Conservation (phyloP, 2,888 invertebrate species). For the Pachydiplax longipennis region DNA sequence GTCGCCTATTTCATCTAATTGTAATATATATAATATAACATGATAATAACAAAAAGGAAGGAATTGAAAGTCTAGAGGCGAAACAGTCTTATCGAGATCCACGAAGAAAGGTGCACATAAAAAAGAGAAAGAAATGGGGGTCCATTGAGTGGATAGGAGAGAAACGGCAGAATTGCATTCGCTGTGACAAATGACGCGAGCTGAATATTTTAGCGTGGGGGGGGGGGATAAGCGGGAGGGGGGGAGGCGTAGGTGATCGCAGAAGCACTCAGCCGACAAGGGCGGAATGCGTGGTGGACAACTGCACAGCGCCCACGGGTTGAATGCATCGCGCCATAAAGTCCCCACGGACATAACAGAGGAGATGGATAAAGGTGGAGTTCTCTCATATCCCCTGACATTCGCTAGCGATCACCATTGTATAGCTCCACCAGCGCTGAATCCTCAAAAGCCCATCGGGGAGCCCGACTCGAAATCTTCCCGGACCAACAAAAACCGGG, state of each 20-base stretch:
- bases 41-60: too few species aligned
- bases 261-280: background rate
- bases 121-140: constrained; percentile 13
- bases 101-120: constrained; percentile 2
- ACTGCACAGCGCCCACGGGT: background rate
- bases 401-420: background rate
- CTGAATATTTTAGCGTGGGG: constrained; percentile 18
- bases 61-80: too few species aligned
- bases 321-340: constrained; percentile 20
- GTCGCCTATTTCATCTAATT: too few species aligned
- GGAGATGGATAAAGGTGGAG: background rate
- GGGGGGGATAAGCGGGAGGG: background rate
- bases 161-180: background rate
- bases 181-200: constrained; percentile 33
- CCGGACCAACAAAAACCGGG: background rate
- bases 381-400: background rate
- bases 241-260: background rate
- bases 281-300: background rate
- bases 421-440: background rate
- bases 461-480: background rate
- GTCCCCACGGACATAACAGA: background rate
- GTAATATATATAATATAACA: too few species aligned
- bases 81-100: too few species aligned
- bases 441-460: background rate
- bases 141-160: constrained; percentile 3